Conservation (phyloP, 1,140 invertebrate genomes). For the Diuraphis noxia region DNA sequence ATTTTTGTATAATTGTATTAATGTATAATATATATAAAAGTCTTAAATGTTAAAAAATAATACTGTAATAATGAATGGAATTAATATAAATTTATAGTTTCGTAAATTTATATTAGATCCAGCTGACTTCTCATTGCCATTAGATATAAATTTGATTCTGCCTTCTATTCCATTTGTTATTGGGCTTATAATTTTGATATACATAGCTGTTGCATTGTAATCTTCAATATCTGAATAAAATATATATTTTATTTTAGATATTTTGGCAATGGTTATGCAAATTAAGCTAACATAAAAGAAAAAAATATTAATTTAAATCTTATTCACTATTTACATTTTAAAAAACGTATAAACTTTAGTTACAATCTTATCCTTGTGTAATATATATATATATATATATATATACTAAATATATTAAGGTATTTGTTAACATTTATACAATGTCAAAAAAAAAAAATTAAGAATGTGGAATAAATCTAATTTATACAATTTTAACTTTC, state of each 20-base stretch:
- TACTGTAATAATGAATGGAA: neutral
- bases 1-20: neutral
- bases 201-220: neutral
- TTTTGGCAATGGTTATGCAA: neutral
- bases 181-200: conserved; percentile 4
- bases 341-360: no score
- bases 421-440: no score
- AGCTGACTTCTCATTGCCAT: neutral
- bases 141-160: neutral
- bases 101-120: neutral
- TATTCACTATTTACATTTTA: no score
- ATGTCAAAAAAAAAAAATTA: neutral
- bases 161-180: neutral
- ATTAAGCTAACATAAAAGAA: neutral
- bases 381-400: no score
- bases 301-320: neutral
- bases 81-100: neutral
- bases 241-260: neutral
- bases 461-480: neutral
- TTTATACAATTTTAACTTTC: neutral
- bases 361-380: neutral
- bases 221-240: conserved; percentile 12
- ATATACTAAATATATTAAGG: no score
- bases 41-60: neutral
- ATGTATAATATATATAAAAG: neutral